Conservation (phyloP, 2,888 invertebrate genomes). For the Lasioglossum zephyrum region DNA sequence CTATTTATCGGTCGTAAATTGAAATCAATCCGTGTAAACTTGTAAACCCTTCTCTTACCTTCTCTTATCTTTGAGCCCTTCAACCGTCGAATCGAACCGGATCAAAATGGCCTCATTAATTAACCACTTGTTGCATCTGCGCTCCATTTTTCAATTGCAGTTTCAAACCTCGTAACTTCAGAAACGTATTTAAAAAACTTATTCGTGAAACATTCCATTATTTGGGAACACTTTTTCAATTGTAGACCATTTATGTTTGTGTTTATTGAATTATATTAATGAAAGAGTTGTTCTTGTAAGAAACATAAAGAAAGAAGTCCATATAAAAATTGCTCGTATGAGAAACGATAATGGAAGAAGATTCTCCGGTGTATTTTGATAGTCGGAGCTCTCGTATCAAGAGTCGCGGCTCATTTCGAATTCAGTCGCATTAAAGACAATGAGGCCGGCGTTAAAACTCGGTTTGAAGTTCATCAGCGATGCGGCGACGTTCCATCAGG, state of each 20-base stretch:
- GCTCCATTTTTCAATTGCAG: background rate
- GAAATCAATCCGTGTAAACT: conserved; percentile 16
- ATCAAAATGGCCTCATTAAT: background rate
- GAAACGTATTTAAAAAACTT: background rate
- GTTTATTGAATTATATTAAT: background rate
- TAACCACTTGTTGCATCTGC: background rate
- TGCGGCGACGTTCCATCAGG: conserved; percentile 18
- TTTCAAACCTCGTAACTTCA: background rate
- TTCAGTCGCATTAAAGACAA: conserved; percentile 26
- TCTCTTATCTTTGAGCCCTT: background rate
- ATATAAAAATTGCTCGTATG: background rate
- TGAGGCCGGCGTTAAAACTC: conserved; percentile 17
- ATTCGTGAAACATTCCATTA: background rate
- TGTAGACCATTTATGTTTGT: background rate
- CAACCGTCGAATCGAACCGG: background rate
- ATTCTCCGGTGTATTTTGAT: background rate
- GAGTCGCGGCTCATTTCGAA: conserved; percentile 3
- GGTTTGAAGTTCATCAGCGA: conserved; percentile 11
- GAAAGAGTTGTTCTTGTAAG: background rate
- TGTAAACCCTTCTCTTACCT: background rate
- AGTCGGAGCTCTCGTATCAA: background rate
- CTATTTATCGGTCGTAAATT: conserved; percentile 4
- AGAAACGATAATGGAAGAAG: background rate
- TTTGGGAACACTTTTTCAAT: background rate
- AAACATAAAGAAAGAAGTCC: background rate